Evolutionary conservation across 2,888 invertebrate species (phyloP), one percentile per base, ranked within the genome.

Genomic region (Athetis lepigone): DNA sequence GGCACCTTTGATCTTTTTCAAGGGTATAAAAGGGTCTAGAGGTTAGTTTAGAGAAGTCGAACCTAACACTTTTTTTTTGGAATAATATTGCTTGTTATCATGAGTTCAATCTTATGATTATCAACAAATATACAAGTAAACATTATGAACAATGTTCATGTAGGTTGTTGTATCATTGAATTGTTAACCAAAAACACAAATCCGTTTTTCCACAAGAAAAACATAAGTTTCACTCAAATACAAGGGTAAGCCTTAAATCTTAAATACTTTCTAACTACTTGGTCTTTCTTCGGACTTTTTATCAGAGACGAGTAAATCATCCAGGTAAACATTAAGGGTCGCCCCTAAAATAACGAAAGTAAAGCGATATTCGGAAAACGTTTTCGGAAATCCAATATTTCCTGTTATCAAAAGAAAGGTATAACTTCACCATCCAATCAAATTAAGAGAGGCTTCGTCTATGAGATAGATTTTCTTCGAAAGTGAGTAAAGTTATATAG

Each of bases 341-440:
- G 19, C 11, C 36, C 40, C 56, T 45, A 56, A 37, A 49, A 63
- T 46, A 46, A 47, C 33, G 33, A 37, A 58, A 50, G 59, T 45
- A 51, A 72, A 72, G 42, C 23, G 50, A 71, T 71, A 56, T 54
- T 68, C 56, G 13, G 51, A 25, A 67, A 71, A 42, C 23, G 45
- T 62, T 62, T 62, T 58, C 11, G 37, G 49, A 51, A 58, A 73
- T 43, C 50, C 42, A 58, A 69, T 69, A 63, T 63, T 73, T 72
- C 69, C 42, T 64, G 57, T 43, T 63, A 73, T 58, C 42, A 16
- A 51, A 63, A 49, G 25, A 55, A 60, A 52, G 33, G 46, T 60
- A 58, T 58, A 58, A 19, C 23, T 69, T 58, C n/a, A 40, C 54
- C 46, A 40, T 47, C 69, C 36, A 51, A 68, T 58, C 50, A 63